Evolutionary conservation across 1,140 invertebrate genomes (phyloP).

Genomic region (Brachionus manjavacas): DNA sequence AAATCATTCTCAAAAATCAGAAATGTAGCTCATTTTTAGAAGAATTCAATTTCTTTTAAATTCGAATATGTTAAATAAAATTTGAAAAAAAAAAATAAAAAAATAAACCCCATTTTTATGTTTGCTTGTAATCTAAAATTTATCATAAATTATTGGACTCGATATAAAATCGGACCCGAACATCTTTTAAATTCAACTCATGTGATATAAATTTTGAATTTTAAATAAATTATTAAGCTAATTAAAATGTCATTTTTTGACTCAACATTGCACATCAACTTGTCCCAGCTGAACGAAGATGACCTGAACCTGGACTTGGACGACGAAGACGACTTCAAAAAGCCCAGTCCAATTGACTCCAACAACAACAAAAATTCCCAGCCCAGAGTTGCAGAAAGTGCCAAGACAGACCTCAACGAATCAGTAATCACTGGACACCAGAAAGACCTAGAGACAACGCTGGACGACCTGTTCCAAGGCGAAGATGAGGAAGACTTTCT

Average conservation of each 20-base stretch:
- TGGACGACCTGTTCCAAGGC: conserved; percentile 16
- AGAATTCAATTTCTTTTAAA: not conserved
- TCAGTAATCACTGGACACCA: not conserved
- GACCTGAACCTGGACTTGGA: conserved; percentile 15
- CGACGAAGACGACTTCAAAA: not conserved
- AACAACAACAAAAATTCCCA: not conserved
- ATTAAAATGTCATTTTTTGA: not conserved
- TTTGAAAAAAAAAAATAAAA: not conserved
- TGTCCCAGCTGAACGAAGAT: not conserved
- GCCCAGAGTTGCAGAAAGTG: not conserved
- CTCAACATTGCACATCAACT: not conserved
- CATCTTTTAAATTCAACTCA: not conserved
- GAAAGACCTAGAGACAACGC: not conserved
- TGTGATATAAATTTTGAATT: not conserved
- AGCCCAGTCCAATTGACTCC: not conserved
- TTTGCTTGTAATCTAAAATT: not conserved
- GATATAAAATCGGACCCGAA: not conserved
- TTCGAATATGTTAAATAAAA: not conserved
- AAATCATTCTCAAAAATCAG: too few relatives aligned
- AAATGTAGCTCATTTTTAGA: too few relatives aligned
- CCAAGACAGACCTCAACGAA: not conserved
- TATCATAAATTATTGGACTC: not conserved
- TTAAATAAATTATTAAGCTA: not conserved
- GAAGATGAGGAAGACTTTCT: conserved; percentile 35
- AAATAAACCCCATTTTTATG: too few relatives aligned